Evolutionary conservation across 1,140 invertebrate species (phyloP), one percentile per base, ranked within the genome.

Genomic region (Bombus vancouverensis): DNA sequence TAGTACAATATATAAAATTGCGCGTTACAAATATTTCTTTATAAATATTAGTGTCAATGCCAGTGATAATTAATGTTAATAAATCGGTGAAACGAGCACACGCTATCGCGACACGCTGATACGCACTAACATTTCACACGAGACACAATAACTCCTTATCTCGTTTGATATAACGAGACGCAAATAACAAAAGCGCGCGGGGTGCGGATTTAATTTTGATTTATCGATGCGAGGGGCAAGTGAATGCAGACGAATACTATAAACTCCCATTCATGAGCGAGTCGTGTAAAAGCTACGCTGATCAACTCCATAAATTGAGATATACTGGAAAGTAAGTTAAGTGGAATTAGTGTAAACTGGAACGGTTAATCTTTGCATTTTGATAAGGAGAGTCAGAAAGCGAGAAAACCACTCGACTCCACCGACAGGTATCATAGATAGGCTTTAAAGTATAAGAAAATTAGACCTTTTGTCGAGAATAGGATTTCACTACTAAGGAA

Each of bases 161-260:
- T 32, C 12, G 12, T 53, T 25, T 75, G 65, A 87, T 87, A 71
- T 71, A 39, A 13, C 25, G 37, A 71, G 70, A n/a, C 37, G 25
- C 70, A 2, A 71, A n/a, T 25, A 71, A 71, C 39, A 12, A 10
- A 37, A 13, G 9, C 10, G 22, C 4, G 3, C 9, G 6, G 28
- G 28, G 42, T 12, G 9, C 25, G 39, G 12, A 42, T 42, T 71
- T 42, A 39, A 71, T 71, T 42, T 71, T 15, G 25, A 44, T 13
- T n/a, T 39, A n/a, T 15, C 18, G 25, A 18, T 18, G 12, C 25
- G 13, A 32, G 9, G 25, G 37, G 25, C 0, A 28, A 70, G 68
- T 12, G 68, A 39, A 28, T 28, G 18, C 18, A 1, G 59, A n/a
- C 59, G 8, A n/a, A n/a, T 25, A 3, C 28, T 59, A 25, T 59